These are phyloP conservation scores for Spatula versicolor DNA, from an alignment of 2,797 vertebrate species.

Conservation along the genomic window DNA sequence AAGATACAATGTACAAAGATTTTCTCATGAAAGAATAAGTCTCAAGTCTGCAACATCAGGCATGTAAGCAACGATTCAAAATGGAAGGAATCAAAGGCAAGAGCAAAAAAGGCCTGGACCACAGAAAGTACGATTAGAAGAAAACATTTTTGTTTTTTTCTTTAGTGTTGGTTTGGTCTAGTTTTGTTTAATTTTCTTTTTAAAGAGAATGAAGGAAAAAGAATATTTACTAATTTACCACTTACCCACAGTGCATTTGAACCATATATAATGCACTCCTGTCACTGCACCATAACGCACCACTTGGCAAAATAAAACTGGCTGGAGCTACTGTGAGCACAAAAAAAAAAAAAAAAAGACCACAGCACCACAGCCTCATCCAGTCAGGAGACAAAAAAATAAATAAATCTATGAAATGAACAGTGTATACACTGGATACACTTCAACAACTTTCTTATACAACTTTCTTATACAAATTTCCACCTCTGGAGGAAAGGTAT, in stretches of 20 bases:
- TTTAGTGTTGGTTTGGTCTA: too few species aligned
- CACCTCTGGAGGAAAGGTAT: not conserved
- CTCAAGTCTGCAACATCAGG: not conserved
- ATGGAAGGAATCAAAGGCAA: not conserved
- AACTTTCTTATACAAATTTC: not conserved
- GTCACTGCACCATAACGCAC: not conserved
- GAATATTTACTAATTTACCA: not conserved
- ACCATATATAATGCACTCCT: not conserved
- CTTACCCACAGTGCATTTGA: not conserved
- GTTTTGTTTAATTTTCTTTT: not conserved
- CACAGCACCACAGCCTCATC: too few species aligned
- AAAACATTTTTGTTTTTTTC: not conserved
- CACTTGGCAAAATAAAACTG: not conserved
- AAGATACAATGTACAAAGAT: not conserved
- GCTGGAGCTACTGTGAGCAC: not conserved
- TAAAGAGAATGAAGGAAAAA: not conserved
- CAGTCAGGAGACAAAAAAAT: too few species aligned
- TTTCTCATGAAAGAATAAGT: not conserved
- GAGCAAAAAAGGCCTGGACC: not conserved
- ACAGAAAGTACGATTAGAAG: not conserved
- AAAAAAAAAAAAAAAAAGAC: not conserved
- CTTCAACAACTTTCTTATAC: not conserved
- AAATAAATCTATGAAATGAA: too few species aligned
- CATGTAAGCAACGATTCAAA: not conserved
- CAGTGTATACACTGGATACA: rapidly evolving